Percentiles rank a stretch among this genome's conserved stretches.
These are phyloP conservation scores for Xestoiulus laeticollis DNA, from an alignment of 2,888 invertebrate genomes.

Conservation along the genomic window DNA sequence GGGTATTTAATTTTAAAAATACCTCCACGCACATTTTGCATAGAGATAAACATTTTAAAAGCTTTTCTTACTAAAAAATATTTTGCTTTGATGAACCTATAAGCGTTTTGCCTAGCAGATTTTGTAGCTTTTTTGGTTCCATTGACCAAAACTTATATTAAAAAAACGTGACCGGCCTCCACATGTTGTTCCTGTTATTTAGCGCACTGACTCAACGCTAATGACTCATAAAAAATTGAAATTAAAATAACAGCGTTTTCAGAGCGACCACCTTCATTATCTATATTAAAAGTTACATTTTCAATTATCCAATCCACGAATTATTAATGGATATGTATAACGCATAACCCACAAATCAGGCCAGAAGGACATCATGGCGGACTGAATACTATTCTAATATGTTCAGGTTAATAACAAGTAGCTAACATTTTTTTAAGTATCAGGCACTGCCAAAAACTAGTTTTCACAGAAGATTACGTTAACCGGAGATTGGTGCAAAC, in stretches of 20 bases:
- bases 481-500: background rate
- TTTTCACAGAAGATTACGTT: background rate
- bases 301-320: background rate
- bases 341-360: background rate
- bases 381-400: too few relatives aligned
- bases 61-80: background rate
- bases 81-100: background rate
- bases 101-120: background rate
- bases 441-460: background rate
- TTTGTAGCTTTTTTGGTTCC: background rate
- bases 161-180: conserved; percentile 17
- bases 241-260: conserved; percentile 5
- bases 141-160: background rate
- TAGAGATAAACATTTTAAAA: background rate
- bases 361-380: too few relatives aligned
- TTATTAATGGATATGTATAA: background rate
- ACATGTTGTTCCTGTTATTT: conserved; percentile 40
- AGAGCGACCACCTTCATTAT: background rate
- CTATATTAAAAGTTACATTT: background rate
- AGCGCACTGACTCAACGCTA: conserved; percentile 36
- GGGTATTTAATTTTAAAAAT: background rate
- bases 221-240: conserved; percentile 36
- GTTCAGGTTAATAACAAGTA: too few relatives aligned
- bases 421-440: too few relatives aligned
- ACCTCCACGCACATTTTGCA: background rate